Evolutionary conservation across 2,888 invertebrate species (phyloP).

Genomic region (Stegana nigrithorax): DNA sequence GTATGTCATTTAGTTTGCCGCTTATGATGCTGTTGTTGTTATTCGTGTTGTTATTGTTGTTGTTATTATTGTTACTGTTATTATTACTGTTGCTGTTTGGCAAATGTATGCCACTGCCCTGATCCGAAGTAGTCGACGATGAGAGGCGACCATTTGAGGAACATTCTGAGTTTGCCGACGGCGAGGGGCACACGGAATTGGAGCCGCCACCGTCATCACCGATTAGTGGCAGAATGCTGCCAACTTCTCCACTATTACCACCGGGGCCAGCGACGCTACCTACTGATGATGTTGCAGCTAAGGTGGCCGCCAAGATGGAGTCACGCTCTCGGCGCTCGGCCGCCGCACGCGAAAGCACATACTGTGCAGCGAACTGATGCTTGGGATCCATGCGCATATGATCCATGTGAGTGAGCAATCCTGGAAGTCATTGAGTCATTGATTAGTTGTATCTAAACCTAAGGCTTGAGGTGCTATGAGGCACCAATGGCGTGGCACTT

Average conservation of each 20-base stretch:
- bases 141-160: constrained; percentile 86
- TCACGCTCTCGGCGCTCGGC: constrained; percentile 90
- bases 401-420: constrained; percentile 93
- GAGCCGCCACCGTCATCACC: constrained; percentile 65
- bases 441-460: background rate
- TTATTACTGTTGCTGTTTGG: constrained; percentile 76
- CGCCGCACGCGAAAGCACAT: constrained; percentile 89
- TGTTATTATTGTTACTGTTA: constrained; percentile 68
- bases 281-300: constrained; percentile 73
- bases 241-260: constrained; percentile 18
- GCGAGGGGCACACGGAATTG: constrained; percentile 81
- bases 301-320: constrained; percentile 76
- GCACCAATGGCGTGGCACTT: constrained; percentile 60
- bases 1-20: constrained; percentile 67
- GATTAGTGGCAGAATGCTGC: constrained; percentile 41
- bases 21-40: constrained; percentile 71
- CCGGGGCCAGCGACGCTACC: constrained; percentile 42
- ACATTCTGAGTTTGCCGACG: constrained; percentile 87
- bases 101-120: constrained; percentile 69
- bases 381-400: constrained; percentile 97
- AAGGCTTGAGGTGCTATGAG: background rate
- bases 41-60: constrained; percentile 71
- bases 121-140: constrained; percentile 84
- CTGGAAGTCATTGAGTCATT: constrained; percentile 68
- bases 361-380: constrained; percentile 95